phyloP scores from a whole-genome alignment of 2,797 vertebrate species.

The Hylomyscus alleni region DNA sequence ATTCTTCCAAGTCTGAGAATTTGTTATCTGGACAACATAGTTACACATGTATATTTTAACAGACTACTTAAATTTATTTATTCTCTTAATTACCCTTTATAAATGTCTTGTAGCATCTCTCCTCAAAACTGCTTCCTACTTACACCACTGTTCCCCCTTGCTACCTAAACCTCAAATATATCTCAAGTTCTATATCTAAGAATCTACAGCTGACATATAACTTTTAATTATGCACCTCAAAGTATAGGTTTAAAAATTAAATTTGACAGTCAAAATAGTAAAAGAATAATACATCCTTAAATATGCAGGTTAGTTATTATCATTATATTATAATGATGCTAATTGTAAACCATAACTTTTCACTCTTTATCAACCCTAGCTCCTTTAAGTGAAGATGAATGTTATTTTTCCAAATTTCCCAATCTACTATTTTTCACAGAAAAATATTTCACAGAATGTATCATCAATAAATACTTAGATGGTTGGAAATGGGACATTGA shows the following conservation, averaged over 20 bases:
- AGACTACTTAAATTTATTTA: neutral
- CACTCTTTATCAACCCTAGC: neutral
- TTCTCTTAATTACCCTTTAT: neutral
- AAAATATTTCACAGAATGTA: constrained; percentile 4
- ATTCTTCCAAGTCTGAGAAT: neutral
- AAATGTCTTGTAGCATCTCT: neutral
- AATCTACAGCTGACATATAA: neutral
- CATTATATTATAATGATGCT: neutral
- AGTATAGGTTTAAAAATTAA: constrained; percentile 33
- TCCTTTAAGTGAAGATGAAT: constrained; percentile 40
- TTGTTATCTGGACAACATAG: neutral
- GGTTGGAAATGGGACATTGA: constrained; percentile 52
- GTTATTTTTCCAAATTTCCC: neutral
- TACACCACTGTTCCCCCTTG: neutral
- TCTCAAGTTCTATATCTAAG: constrained; percentile 6
- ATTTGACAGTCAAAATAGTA: constrained; percentile 27
- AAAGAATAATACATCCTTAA: neutral
- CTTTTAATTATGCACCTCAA: neutral
- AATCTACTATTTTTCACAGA: neutral
- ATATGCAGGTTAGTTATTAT: neutral
- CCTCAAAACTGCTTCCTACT: neutral
- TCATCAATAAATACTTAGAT: constrained; percentile 49
- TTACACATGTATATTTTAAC: neutral
- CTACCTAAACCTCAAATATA: neutral
- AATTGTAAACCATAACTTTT: neutral